Evolutionary conservation across 2,113 vertebrate species (phyloP).

Genomic region (Meleagris gallopavo): DNA sequence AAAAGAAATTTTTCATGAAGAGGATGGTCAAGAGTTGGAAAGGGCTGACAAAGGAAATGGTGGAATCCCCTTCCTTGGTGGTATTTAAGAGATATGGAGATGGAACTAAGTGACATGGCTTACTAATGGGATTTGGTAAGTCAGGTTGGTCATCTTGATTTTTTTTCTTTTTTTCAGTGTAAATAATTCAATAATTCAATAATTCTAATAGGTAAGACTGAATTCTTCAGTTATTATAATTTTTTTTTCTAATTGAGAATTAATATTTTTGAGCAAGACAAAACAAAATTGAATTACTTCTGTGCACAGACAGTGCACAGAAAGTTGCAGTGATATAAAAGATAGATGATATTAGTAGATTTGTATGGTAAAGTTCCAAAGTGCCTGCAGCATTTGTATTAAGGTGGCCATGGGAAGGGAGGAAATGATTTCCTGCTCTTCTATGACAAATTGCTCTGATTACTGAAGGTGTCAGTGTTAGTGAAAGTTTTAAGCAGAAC

Average conservation of each 20-base stretch:
- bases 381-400: neutral
- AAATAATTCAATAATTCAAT: neutral
- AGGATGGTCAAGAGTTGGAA: neutral
- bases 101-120: neutral
- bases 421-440: neutral
- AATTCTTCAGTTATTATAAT: too few relatives aligned
- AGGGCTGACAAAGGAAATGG: neutral
- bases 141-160: neutral
- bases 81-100: neutral
- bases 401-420: neutral
- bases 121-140: neutral
- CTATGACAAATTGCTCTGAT: neutral
- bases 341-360: neutral
- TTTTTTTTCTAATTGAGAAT: neutral
- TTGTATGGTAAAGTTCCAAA: neutral
- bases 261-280: neutral
- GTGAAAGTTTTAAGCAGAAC: neutral
- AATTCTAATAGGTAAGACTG: accelerated
- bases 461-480: neutral
- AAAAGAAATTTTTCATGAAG: neutral
- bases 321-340: neutral
- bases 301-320: neutral
- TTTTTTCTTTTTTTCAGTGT: neutral
- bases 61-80: neutral
- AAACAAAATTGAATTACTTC: neutral